Percentiles rank a stretch among this genome's conserved stretches.
These are phyloP conservation scores for Paramisgurnus dabryanus DNA, from an alignment of 2,113 vertebrate species.

Conservation along the genomic window DNA sequence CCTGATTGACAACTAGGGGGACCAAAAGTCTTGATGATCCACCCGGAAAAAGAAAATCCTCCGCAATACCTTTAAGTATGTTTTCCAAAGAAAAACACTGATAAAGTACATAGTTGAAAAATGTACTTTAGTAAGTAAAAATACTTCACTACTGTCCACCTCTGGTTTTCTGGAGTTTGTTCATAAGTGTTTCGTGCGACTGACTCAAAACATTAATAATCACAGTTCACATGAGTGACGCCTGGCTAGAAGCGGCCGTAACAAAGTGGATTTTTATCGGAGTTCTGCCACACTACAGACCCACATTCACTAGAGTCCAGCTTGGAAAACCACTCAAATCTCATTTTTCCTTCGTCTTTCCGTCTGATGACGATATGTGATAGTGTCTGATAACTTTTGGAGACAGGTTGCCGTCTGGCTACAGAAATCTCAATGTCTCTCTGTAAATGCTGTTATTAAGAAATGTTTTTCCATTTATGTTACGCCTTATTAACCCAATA, in stretches of 20 bases:
- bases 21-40: no score
- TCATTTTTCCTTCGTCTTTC: not conserved
- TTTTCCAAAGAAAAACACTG: no score
- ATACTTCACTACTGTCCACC: conserved; percentile 37
- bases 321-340: not conserved
- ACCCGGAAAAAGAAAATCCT: no score
- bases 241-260: not conserved
- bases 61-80: no score
- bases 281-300: not conserved
- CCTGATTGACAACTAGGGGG: no score
- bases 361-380: conserved; percentile 24
- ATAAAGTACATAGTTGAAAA: no score
- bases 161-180: conserved; percentile 48
- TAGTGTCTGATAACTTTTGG: conserved; percentile 65
- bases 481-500: conserved; percentile 51
- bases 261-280: conserved; percentile 10
- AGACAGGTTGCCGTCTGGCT: conserved; percentile 68
- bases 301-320: not conserved
- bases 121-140: no score
- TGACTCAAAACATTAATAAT: conserved; percentile 21
- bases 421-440: conserved; percentile 57
- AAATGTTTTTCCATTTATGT: conserved; percentile 57
- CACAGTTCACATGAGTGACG: not conserved
- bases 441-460: conserved; percentile 58
- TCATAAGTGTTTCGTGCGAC: conserved; percentile 43